phyloP scores from a whole-genome alignment of 2,113 vertebrate genomes.

The Ptilonorhynchus violaceus region DNA sequence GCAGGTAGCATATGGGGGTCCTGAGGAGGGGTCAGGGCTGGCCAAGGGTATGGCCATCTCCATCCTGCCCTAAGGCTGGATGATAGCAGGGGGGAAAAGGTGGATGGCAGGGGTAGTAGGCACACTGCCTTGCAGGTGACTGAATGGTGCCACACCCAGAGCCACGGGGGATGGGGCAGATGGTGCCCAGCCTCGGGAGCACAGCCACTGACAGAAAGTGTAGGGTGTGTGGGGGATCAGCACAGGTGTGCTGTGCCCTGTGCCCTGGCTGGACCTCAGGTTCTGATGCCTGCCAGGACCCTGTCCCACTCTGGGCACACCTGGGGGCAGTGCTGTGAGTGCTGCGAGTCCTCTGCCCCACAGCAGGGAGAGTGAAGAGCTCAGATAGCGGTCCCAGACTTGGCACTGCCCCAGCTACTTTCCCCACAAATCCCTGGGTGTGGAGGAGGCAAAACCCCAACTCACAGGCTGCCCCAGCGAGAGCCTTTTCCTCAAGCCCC shows the following conservation, averaged over 20 bases:
- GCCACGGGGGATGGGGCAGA: background rate
- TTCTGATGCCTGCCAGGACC: background rate
- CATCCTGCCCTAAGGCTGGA: background rate
- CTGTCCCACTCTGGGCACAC: background rate
- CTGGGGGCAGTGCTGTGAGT: fast-evolving
- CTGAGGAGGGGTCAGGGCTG: background rate
- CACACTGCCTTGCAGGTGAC: background rate
- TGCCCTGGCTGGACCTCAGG: background rate
- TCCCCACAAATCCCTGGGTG: background rate
- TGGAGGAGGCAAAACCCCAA: fast-evolving
- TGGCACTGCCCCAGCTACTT: background rate
- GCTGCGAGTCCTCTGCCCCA: background rate
- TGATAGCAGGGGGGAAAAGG: no score
- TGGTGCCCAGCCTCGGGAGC: background rate
- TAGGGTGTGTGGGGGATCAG: fast-evolving
- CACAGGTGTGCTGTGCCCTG: background rate
- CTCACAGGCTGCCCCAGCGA: background rate
- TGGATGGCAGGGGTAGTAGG: no score
- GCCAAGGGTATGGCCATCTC: background rate
- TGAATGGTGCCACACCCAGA: background rate
- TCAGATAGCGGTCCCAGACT: no score
- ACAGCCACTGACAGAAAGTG: background rate
- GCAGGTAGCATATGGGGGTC: fast-evolving
- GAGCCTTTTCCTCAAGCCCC: background rate
- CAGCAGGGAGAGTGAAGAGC: background rate